Evolutionary conservation across 2,888 invertebrate genomes (phyloP).

Genomic region (Idaea biselata): DNA sequence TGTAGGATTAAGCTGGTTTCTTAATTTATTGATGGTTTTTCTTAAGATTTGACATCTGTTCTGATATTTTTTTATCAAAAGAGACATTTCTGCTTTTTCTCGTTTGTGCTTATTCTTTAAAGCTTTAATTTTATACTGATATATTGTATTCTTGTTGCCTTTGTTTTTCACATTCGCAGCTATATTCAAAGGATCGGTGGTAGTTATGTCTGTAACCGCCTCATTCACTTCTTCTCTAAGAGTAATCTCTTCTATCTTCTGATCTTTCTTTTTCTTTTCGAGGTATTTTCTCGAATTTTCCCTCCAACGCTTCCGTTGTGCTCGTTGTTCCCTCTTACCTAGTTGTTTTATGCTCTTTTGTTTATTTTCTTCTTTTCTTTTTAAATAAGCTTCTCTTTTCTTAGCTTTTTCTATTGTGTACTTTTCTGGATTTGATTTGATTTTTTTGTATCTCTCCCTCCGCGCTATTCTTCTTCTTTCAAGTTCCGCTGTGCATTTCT

Average conservation of each 20-base stretch:
- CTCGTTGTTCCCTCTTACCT: slow-evolving; percentile 4
- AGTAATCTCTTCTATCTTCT: slow-evolving; percentile 5
- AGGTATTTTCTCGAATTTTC: slow-evolving; percentile 7
- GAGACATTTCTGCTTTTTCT: slow-evolving; percentile 6
- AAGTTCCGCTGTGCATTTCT: slow-evolving; percentile 1
- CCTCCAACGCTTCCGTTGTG: slow-evolving; percentile 8
- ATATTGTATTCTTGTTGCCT: not conserved
- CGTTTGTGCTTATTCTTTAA: slow-evolving; percentile 3
- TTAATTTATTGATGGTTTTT: slow-evolving; percentile 2
- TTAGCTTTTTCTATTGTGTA: slow-evolving; percentile 4
- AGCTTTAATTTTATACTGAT: slow-evolving; percentile 5
- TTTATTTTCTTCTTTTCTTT: slow-evolving; percentile 7
- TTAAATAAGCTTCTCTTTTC: slow-evolving; percentile 7
- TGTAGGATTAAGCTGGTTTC: not conserved
- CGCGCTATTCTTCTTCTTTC: slow-evolving; percentile 5
- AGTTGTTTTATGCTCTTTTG: slow-evolving; percentile 6
- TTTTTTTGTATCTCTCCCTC: slow-evolving; percentile 7
- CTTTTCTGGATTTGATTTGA: slow-evolving; percentile 4
- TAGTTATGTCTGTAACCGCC: not conserved
- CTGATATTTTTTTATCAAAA: slow-evolving; percentile 6
- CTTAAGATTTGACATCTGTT: slow-evolving; percentile 6
- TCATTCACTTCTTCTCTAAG: slow-evolving; percentile 1
- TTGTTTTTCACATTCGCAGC: no score
- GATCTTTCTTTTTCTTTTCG: slow-evolving; percentile 5
- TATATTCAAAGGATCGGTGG: no score